These are phyloP conservation scores for Listrodromus nycthemerus DNA, from an alignment of 2,888 invertebrate genomes.

Conservation along the genomic window DNA sequence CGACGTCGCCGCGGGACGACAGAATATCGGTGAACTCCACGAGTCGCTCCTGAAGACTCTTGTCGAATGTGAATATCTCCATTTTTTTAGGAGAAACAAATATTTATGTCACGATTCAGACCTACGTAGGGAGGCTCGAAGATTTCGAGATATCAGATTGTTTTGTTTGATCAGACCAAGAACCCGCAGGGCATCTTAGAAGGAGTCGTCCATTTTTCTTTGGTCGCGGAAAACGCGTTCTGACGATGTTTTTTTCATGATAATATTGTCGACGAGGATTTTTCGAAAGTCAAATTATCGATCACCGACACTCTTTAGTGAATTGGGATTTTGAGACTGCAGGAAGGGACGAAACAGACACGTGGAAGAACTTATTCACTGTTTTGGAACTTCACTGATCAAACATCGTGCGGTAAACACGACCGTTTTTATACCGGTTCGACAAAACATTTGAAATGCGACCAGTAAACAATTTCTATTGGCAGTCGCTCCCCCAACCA, in stretches of 20 bases:
- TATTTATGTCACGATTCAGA: background rate
- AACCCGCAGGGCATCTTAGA: background rate
- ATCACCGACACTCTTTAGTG: background rate
- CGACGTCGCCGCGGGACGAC: constrained; percentile 81
- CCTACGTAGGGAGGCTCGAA: background rate
- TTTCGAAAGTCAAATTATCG: background rate
- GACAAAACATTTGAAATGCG: constrained; percentile 12
- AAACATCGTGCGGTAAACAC: background rate
- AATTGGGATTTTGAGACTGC: background rate
- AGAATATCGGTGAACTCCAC: constrained; percentile 86
- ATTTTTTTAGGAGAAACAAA: constrained; percentile 76
- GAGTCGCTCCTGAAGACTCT: constrained; percentile 86
- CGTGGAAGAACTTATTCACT: background rate
- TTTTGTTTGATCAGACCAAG: background rate
- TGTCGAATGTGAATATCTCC: constrained; percentile 87
- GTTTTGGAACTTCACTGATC: background rate
- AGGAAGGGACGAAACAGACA: background rate
- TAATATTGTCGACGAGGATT: background rate
- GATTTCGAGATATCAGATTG: background rate
- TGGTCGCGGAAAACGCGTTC: background rate
- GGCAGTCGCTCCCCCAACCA: background rate
- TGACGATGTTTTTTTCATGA: background rate
- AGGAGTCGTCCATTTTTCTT: background rate
- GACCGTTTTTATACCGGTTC: background rate
- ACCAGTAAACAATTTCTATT: constrained; percentile 1